Evolutionary conservation across 2,797 vertebrate genomes (phyloP), one percentile per base, ranked within the genome.

Genomic region (Malurus splendens): DNA sequence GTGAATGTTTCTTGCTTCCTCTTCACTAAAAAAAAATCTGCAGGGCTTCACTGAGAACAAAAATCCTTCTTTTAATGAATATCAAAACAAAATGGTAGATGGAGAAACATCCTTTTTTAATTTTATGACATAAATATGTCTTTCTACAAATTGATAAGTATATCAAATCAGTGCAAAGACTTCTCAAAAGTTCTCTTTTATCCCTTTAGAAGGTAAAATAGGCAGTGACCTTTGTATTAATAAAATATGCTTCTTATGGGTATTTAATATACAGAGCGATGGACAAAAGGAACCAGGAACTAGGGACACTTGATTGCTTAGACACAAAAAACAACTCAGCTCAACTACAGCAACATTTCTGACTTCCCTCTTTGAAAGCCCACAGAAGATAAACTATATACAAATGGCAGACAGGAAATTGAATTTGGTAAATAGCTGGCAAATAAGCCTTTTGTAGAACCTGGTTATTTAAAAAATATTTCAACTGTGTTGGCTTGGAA

Each of bases 211-310:
- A 72, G 14, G 30, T 68, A 93, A 94, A 86, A 79, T 47, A 91
- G 28, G 50, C 56, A 76, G 24, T 70, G 71, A 85, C 62, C 72
- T 96, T 94, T 54, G 17, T 71, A 73, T 89, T 91, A 88, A 90
- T 86, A 87, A 91, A 93, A 83, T 61, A 30, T 91, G 94, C 38
- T 61, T 32, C 76, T 89, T 87, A 87, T 9, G 13, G 68, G 56
- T 84, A 90, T 92, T 67, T 89, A 89, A 94, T 62, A 51, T 6
- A 28, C 15, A 64, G 61, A 86, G n/a, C 4, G 5, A 84, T 73
- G 75, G 95, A 94, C 52, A 94, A 94, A 94, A 93, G 44, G 59
- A 61, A 92, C n/a, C 50, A 57, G 60, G n/a, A 94, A 30, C 67
- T 86, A 66, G 83, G 56, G 73, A n/a, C 7, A 12, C 17, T 87